Evolutionary conservation across 2,797 vertebrate genomes (phyloP), one percentile per base, ranked within the genome.

Genomic region (Vultur gryphus): DNA sequence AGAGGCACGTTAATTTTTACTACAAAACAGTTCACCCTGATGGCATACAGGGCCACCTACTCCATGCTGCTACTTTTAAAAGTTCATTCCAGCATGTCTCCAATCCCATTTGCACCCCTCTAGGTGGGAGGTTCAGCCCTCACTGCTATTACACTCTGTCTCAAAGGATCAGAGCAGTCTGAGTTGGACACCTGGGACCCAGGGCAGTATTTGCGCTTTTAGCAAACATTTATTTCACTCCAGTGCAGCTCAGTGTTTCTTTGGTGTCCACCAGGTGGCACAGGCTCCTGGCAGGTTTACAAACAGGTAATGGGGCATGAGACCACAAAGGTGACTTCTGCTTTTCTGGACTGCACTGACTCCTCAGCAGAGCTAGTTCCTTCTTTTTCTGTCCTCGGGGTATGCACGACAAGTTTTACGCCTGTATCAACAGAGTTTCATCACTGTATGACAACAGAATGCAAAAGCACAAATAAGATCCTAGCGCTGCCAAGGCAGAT

Each of bases 361-460:
- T 6, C 29, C 59, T 66, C 69, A 61, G 51, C 65, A 31, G 51
- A 57, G 46, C 59, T 35, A 26, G 23, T 10, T 33, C 37, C n/a
- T 46, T 12, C 16, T 2, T 46, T 26, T 43, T 11, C 33, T 73
- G 52, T 16, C n/a, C 62, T 59, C 4, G 0, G 49, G 13, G 4
- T 16, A 8, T 1, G 9, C 31, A 13, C 1, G 1, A 10, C 11
- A 33, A 55, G 37, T n/a, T 48, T 39, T 19, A 37, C 1, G 1
- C 25, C 57, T 31, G 5, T 20, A 44, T 16, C 43, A 52, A 4
- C 16, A 55, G 44, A 46, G 12, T 10, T 51, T 71, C 71, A 46
- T 39, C 41, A 5, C 35, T 19, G 59, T 26, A 6, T 72, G 24
- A 33, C 33, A 58, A 15, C 25, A 58, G 37, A 65, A 66, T 2